Evolutionary conservation across 2,888 invertebrate species (phyloP).

Genomic region (Noctua janthe): DNA sequence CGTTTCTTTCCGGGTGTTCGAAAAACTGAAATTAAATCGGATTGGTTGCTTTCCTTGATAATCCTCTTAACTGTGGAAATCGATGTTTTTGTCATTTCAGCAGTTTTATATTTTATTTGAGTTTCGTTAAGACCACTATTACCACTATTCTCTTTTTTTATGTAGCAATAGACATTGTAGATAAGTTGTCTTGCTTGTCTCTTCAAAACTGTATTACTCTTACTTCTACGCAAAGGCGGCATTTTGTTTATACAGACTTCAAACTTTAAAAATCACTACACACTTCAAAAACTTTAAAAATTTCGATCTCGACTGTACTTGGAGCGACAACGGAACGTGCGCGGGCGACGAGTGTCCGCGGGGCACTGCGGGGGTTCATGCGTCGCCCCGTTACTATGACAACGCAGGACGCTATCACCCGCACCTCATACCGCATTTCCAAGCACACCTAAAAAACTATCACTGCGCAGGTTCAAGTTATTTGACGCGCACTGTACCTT

Average conservation of each 20-base stretch:
- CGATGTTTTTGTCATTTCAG: slow-evolving; percentile 1
- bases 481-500: no score
- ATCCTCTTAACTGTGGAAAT: not conserved
- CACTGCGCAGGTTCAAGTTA: no score
- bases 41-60: slow-evolving; percentile 1
- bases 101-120: slow-evolving; percentile 1
- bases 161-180: not conserved
- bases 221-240: slow-evolving; percentile 1
- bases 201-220: slow-evolving; percentile 3
- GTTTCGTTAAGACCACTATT: slow-evolving; percentile 4
- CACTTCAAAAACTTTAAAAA: slow-evolving; percentile 5
- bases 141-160: not conserved
- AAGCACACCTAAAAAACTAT: not conserved
- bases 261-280: slow-evolving; percentile 2
- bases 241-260: slow-evolving; percentile 3
- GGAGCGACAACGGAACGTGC: not conserved
- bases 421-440: slow-evolving; percentile 1
- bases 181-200: slow-evolving; percentile 3
- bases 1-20: no score
- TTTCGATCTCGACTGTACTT: not conserved
- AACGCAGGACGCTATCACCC: slow-evolving; percentile 4
- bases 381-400: slow-evolving; percentile 3
- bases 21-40: no score
- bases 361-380: slow-evolving; percentile 1
- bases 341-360: slow-evolving; percentile 2